Evolutionary conservation across 1,140 invertebrate genomes (phyloP), one percentile per base, ranked within the genome.

Genomic region (Colletes latitarsis): DNA sequence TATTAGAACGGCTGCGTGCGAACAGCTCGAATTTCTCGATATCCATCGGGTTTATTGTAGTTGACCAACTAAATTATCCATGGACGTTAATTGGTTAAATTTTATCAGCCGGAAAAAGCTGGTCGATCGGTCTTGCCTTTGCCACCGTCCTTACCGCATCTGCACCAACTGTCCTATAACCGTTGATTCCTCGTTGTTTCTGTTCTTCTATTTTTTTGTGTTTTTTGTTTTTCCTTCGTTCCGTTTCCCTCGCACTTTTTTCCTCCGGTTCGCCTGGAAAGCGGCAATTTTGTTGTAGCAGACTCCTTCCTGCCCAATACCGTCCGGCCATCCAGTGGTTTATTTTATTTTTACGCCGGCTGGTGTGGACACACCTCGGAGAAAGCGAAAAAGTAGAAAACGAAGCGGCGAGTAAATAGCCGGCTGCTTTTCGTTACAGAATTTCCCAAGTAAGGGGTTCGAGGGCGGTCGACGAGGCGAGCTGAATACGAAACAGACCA

Each of bases 81-180:
- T 43, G 58, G 76, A 67, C 76, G 73, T 85, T 86, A 86, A 86
- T 86, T 85, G 81, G 62, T 69, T 69, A 55, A 82, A 80, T 52
- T 85, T 86, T 64, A 86, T 86, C 80, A 86, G 55, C 64, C 66
- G 72, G 84, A 82, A 85, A 85, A 82, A 80, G 17, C 62, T 41
- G 62, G 63, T 77, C 70, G 69, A 69, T 73, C 49, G 52, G 9
- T 55, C 46, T n/a, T 60, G 10, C 64, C 19, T 19, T n/a, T 19
- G 53, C 17, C 67, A 30, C 39, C 12, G 21, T 5, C 53, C 57
- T 67, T 52, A 53, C 64, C 75, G 17, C 64, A 71, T 72, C 55
- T 55, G 68, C 63, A n/a, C 71, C 72, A 19, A 67, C 62, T 73
- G 41, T 81, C n/a, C 58, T 70, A 76, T 82, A 72, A 75, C 69